Conservation (phyloP, 2,888 invertebrate species). For the Creontiades dilutus region DNA sequence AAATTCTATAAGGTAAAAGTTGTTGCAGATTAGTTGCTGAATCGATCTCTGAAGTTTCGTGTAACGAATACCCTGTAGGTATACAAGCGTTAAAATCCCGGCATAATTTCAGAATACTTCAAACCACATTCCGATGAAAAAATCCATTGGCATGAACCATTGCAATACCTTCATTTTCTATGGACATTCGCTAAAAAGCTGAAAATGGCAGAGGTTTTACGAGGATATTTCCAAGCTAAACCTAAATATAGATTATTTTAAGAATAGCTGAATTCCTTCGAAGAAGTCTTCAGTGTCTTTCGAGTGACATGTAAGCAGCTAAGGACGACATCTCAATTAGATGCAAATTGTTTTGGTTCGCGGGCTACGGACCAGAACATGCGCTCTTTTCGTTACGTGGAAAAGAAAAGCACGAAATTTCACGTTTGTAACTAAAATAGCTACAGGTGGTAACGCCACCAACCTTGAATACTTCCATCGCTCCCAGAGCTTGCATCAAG, state of each 20-base stretch:
- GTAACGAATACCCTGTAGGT: too few species aligned
- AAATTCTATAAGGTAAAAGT: too few species aligned
- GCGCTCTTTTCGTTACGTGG: background rate
- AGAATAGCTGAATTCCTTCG: constrained; percentile 13
- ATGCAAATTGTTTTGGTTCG: background rate
- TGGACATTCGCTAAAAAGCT: too few species aligned
- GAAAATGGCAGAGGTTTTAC: background rate
- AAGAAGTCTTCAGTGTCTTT: background rate
- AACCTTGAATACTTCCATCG: constrained; percentile 21
- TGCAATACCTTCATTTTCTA: too few species aligned
- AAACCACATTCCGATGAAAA: too few species aligned
- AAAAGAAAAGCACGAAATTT: background rate
- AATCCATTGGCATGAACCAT: too few species aligned
- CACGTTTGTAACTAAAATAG: background rate
- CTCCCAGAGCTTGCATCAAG: background rate
- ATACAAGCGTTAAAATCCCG: too few species aligned
- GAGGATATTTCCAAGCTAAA: constrained; percentile 1
- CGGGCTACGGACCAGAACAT: background rate
- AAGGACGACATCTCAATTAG: background rate
- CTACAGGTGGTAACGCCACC: constrained; percentile 61
- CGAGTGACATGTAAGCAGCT: too few species aligned
- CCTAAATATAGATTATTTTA: constrained; percentile 20
- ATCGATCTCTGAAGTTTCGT: too few species aligned
- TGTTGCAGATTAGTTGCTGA: too few species aligned
- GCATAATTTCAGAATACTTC: too few species aligned